phyloP scores from a whole-genome alignment of 1,140 invertebrate genomes.

The Pollicipes pollicipes region DNA sequence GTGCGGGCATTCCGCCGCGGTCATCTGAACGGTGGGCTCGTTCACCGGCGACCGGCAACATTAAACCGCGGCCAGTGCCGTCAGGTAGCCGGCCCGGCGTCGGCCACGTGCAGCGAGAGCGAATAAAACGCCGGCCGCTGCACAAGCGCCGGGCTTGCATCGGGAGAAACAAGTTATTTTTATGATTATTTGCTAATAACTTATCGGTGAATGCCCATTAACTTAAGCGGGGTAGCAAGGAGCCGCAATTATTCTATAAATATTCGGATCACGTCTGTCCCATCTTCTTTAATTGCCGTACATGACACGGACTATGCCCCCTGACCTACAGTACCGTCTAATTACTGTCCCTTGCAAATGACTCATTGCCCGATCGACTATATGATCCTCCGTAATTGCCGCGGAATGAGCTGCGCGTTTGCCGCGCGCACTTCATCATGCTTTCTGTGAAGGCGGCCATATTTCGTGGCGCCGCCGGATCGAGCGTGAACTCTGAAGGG shows the following conservation, averaged over 20 bases:
- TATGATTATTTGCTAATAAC: background rate
- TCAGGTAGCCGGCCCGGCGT: too few species aligned
- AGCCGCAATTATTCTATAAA: background rate
- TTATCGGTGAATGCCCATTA: background rate
- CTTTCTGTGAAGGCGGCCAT: too few species aligned
- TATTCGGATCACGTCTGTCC: background rate
- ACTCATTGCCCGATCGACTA: background rate
- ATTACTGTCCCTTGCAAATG: background rate
- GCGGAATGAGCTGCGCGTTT: background rate
- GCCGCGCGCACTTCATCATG: background rate
- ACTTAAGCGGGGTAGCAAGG: background rate
- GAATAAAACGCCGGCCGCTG: background rate
- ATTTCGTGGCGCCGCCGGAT: too few species aligned
- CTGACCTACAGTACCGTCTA: too few species aligned
- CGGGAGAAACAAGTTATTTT: background rate
- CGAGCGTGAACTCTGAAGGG: too few species aligned
- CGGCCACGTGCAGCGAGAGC: too few species aligned
- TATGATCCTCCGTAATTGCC: background rate
- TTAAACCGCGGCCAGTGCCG: too few species aligned
- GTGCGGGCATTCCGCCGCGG: too few species aligned
- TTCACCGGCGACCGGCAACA: too few species aligned
- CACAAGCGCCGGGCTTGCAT: background rate
- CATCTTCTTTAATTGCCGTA: background rate
- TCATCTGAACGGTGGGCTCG: too few species aligned
- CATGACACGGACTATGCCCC: background rate